Conservation (phyloP, 2,888 invertebrate species). For the Ophion costatus region DNA sequence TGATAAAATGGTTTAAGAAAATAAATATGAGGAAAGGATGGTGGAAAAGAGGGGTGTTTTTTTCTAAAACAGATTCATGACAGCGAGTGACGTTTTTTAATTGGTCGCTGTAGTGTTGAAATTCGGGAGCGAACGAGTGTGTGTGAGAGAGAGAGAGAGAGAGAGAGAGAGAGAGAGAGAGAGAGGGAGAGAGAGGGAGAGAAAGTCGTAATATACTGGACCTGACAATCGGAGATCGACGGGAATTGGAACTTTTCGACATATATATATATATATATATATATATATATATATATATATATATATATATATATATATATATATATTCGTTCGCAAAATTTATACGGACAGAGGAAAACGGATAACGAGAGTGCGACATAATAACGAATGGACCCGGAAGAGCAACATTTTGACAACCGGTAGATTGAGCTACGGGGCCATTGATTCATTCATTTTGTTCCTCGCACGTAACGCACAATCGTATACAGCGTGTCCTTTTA, state of each 20-base stretch:
- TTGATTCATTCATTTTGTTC: constrained; percentile 27
- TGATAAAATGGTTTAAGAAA: background rate
- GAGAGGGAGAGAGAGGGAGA: background rate
- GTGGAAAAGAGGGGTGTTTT: background rate
- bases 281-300: no score
- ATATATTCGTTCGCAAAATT: constrained; percentile 16
- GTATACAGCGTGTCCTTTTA: background rate
- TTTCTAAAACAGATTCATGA: background rate
- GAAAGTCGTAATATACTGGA: background rate
- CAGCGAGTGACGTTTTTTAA: background rate
- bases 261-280: no score
- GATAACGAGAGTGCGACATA: constrained; percentile 12
- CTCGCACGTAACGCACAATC: background rate
- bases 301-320: background rate
- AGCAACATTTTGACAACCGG: constrained; percentile 50
- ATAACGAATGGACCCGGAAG: constrained; percentile 44
- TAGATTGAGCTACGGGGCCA: constrained; percentile 16
- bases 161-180: background rate
- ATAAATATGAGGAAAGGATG: background rate
- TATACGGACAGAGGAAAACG: constrained; percentile 15
- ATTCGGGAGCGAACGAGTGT: no score
- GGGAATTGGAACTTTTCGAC: background rate
- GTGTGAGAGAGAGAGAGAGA: background rate
- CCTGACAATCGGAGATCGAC: background rate
- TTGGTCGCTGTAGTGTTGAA: background rate